A percentile compares a stretch with the other conserved stretches of the same genome.
phyloP scores from a whole-genome alignment of 2,888 invertebrate species.

The Theretra japonica region DNA sequence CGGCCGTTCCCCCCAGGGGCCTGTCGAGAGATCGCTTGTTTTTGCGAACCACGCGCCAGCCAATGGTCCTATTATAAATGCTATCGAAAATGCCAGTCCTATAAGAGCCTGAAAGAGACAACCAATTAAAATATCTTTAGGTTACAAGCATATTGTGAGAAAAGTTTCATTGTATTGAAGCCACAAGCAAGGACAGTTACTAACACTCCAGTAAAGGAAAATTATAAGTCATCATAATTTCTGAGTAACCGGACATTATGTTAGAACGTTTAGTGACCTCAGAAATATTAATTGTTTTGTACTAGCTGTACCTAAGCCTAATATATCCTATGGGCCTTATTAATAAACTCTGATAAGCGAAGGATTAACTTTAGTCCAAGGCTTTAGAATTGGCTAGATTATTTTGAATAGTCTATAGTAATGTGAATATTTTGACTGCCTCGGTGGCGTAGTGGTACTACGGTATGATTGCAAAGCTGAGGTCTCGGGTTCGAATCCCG shows the following conservation, averaged over 20 bases:
- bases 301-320: no score
- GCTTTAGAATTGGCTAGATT: no score
- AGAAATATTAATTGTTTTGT: no score
- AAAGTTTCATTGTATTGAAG: neutral
- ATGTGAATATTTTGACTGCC: no score
- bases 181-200: neutral
- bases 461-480: no score
- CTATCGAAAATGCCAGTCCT: slow-evolving; percentile 98
- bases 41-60: slow-evolving; percentile 95
- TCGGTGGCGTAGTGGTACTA: no score
- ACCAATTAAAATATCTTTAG: neutral
- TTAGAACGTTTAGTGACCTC: no score
- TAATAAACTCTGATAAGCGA: no score
- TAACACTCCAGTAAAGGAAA: neutral
- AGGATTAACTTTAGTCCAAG: no score
- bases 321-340: no score
- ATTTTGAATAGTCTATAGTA: no score
- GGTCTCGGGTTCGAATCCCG: no score
- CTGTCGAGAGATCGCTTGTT: slow-evolving; percentile 82
- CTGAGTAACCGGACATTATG: slow-evolving; percentile 11
- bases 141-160: neutral
- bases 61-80: slow-evolving; percentile 98
- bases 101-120: slow-evolving; percentile 91
- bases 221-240: neutral
- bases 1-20: slow-evolving; percentile 92